Percentiles rank a stretch among this genome's conserved stretches.
Evolutionary conservation across 2,888 invertebrate genomes (phyloP).

Genomic region (Polietes domitor): DNA sequence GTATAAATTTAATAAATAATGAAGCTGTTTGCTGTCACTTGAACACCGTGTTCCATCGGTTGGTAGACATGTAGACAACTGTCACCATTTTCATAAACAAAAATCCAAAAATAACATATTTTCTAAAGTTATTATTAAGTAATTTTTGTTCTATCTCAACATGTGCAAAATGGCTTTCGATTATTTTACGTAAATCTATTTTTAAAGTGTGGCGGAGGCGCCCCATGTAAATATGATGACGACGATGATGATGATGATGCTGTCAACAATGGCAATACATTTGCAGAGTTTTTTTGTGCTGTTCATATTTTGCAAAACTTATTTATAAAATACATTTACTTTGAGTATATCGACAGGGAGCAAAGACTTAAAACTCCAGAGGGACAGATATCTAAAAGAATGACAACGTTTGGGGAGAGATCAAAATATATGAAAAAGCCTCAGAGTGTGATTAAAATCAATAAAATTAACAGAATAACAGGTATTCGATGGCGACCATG

Average conservation of each 20-base stretch:
- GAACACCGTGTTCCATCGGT: too few relatives aligned
- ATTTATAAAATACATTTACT: slow-evolving; percentile 28
- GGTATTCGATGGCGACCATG: too few relatives aligned
- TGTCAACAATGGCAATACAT: slow-evolving; percentile 37
- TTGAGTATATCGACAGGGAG: slow-evolving; percentile 39
- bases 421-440: too few relatives aligned
- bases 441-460: too few relatives aligned
- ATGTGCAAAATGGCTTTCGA: not conserved
- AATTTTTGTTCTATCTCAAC: not conserved
- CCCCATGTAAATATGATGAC: slow-evolving; percentile 14
- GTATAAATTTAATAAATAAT: too few relatives aligned
- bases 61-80: too few relatives aligned
- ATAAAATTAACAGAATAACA: too few relatives aligned
- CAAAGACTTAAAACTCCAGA: slow-evolving; percentile 27
- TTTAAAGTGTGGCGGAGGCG: not conserved
- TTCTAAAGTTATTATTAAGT: slow-evolving; percentile 1
- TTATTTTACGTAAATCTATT: not conserved
- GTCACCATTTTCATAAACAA: too few relatives aligned
- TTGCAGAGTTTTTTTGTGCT: slow-evolving; percentile 2
- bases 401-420: not conserved
- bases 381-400: not conserved
- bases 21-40: too few relatives aligned
- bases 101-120: not conserved
- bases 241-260: too few relatives aligned
- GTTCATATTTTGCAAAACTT: not conserved